These are phyloP conservation scores for Podocnemis expansa DNA, from an alignment of 2,113 vertebrate genomes.

Conservation along the genomic window DNA sequence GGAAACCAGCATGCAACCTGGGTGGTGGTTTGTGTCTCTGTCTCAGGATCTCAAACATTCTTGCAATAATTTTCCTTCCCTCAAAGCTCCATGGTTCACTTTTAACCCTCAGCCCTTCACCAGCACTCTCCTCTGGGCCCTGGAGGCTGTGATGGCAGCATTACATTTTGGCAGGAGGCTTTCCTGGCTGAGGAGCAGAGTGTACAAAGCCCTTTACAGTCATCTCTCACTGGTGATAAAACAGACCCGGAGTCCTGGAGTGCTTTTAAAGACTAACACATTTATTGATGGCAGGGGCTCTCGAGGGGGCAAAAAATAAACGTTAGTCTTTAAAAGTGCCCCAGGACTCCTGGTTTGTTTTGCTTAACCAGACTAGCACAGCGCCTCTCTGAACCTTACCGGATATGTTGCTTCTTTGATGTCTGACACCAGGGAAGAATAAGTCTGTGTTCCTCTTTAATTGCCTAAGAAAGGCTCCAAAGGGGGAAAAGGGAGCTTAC, in stretches of 20 bases:
- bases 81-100: background rate
- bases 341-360: too few relatives aligned
- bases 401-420: background rate
- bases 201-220: background rate
- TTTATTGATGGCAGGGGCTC: too few relatives aligned
- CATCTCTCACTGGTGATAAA: too few relatives aligned
- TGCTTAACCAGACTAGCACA: too few relatives aligned
- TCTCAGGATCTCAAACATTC: background rate
- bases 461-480: background rate
- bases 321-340: too few relatives aligned
- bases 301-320: too few relatives aligned
- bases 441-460: background rate
- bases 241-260: too few relatives aligned
- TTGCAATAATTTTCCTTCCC: background rate
- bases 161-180: background rate
- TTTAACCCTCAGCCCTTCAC: background rate
- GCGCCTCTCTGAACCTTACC: too few relatives aligned
- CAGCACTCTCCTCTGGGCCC: background rate
- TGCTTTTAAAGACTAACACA: too few relatives aligned
- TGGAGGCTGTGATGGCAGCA: background rate
- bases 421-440: background rate
- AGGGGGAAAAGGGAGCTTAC: background rate
- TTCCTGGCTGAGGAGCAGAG: background rate
- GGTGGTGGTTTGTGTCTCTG: background rate
- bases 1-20: background rate